phyloP scores from a whole-genome alignment of 2,888 invertebrate species.

The Alviniconcha strummeri region DNA sequence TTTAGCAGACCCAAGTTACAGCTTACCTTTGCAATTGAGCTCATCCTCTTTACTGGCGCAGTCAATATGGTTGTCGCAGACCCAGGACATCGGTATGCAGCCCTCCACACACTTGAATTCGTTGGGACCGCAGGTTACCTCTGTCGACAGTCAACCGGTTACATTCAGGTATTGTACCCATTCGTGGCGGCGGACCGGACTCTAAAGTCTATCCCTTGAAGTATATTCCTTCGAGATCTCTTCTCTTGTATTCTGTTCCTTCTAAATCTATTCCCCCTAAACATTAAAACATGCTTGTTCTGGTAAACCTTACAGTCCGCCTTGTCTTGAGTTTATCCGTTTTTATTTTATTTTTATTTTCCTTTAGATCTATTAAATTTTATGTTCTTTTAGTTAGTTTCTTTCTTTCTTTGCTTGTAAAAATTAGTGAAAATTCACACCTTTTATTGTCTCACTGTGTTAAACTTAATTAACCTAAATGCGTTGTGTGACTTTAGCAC shows the following conservation, averaged over 20 bases:
- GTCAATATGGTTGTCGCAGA: not conserved
- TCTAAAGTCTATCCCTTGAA: too few species aligned
- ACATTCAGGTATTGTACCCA: not conserved
- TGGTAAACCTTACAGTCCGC: not conserved
- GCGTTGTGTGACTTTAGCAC: not conserved
- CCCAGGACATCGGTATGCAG: conserved; percentile 7
- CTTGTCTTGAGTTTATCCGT: not conserved
- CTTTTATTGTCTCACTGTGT: not conserved
- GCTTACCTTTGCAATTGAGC: conserved; percentile 7
- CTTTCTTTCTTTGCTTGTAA: not conserved
- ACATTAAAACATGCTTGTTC: not conserved
- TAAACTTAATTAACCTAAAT: not conserved
- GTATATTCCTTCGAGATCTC: too few species aligned
- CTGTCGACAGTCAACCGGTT: not conserved
- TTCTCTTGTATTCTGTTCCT: not conserved
- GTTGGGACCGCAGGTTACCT: not conserved
- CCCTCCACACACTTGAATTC: not conserved
- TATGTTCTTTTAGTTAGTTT: not conserved
- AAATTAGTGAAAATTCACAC: not conserved
- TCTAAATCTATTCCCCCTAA: not conserved
- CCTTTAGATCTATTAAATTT: not conserved
- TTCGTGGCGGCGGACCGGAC: not conserved
- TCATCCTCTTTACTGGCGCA: not conserved
- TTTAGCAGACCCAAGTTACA: too few species aligned
- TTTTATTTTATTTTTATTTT: not conserved